Conservation (phyloP, 2,888 invertebrate species). For the Epicampocera succincta region DNA sequence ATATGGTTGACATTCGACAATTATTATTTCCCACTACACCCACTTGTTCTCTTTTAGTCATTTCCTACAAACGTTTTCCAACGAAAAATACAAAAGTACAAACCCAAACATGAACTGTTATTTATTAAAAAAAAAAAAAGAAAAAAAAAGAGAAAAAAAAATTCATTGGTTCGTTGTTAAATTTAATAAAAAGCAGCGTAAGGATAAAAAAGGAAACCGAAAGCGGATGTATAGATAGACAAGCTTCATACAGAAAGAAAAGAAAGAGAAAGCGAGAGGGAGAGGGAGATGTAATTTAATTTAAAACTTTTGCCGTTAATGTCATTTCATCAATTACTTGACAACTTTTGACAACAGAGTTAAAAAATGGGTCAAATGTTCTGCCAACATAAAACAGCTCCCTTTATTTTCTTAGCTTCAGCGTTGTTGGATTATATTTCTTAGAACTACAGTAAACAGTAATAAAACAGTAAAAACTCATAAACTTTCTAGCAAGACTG, state of each 20-base stretch:
- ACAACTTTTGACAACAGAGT: conserved; percentile 48
- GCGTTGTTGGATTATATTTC: too few relatives aligned
- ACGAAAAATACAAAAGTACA: conserved; percentile 13
- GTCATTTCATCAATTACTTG: conserved; percentile 66
- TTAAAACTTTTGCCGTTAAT: conserved; percentile 64
- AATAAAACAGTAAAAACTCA: too few relatives aligned
- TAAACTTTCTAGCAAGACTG: too few relatives aligned
- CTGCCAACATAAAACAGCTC: neutral
- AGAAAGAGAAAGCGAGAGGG: neutral
- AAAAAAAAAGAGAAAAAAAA: conserved; percentile 35
- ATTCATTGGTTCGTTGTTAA: conserved; percentile 27
- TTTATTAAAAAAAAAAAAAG: conserved; percentile 36
- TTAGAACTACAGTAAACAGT: too few relatives aligned
- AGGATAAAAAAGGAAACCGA: neutral
- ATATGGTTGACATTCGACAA: conserved; percentile 63
- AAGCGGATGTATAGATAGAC: neutral
- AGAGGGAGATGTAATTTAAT: conserved; percentile 25
- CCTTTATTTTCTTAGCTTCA: too few relatives aligned
- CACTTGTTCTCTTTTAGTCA: neutral
- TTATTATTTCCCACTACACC: conserved; percentile 51
- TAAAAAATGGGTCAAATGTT: conserved; percentile 14
- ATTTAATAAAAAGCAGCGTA: neutral
- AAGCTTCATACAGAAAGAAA: neutral
- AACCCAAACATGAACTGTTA: conserved; percentile 27
- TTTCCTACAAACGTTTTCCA: neutral